Base-by-base conservation (phyloP, 2,797 vertebrate genomes). In the Zalophus californianus region DNA sequence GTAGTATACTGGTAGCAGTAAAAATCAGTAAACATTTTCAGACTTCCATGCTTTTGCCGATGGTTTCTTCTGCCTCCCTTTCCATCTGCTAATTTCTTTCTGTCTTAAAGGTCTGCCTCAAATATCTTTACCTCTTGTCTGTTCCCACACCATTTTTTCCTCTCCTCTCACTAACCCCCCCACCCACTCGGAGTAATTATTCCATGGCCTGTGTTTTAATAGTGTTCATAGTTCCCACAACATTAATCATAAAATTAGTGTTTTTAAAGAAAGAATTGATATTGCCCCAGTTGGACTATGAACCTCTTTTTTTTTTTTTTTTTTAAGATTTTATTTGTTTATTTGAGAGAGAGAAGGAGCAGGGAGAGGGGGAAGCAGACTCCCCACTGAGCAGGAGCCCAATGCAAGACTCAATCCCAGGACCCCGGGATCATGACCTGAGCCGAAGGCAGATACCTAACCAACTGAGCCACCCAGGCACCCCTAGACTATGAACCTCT, bases 51-150 rank as follows among this genome's bases (percentile, higher is more conserved):
- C 60, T 35, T 86, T 48, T 97, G 8, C 70, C 35, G 4, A 6
- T 86, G 38, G 41, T 89, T 89, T 90, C 54, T 97, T 90, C 41
- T 94, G 23, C 75, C 35, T 89, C 3, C n/a, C 48, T 96, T 92
- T 16, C 64, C 29, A 29, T 60, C 52, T 73, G 20, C n/a, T 95
- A 16, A 68, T 95, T 85, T 95, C 32, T 88, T 92, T 83, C 35
- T 84, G 2, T 88, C 66, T 66, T 75, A 89, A 93, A 86, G 13
- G 14, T 86, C 54, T 58, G 16, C 62, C 60, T 95, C n/a, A 91
- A 44, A 72, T 91, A 93, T 85, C 58, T 91, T 56, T 60, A 72
- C 60, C 54, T 73, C n/a, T 78, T 86, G 11, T 60, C 66, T 77
- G 8, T 54, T 75, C 18, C 54, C 79, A 66, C 32, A 89, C 29